Conservation (phyloP, 2,113 vertebrate species). For the Vulpes ferrilata region DNA sequence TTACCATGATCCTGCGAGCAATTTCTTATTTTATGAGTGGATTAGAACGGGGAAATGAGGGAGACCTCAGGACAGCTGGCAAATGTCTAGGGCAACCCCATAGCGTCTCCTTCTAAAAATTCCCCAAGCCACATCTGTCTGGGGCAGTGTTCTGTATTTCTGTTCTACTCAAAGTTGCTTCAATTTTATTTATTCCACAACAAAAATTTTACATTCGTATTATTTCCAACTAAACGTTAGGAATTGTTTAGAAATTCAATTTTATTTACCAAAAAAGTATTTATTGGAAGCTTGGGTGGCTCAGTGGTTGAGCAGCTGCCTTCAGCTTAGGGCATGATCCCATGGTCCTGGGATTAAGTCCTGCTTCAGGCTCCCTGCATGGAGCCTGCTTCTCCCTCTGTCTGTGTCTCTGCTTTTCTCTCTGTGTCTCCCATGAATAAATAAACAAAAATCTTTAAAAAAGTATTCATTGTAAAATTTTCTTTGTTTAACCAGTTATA, state of each 20-base stretch:
- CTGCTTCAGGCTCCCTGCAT: too few relatives aligned
- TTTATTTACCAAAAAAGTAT: too few relatives aligned
- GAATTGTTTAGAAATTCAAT: background rate
- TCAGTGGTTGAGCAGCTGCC: too few relatives aligned
- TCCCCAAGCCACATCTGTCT: background rate
- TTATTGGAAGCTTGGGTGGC: too few relatives aligned
- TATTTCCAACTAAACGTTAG: background rate
- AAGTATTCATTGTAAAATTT: background rate
- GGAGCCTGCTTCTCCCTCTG: too few relatives aligned
- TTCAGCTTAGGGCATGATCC: too few relatives aligned
- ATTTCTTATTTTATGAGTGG: accelerated
- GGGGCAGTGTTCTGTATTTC: background rate
- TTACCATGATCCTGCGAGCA: accelerated
- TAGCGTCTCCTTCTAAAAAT: accelerated
- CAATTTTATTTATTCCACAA: background rate
- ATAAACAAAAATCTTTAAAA: too few relatives aligned
- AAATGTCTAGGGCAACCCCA: too few relatives aligned
- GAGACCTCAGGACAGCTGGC: too few relatives aligned
- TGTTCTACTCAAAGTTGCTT: background rate
- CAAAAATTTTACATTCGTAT: background rate
- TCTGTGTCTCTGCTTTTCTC: too few relatives aligned
- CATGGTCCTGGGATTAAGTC: too few relatives aligned
- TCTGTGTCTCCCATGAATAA: too few relatives aligned
- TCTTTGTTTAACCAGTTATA: background rate
- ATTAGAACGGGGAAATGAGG: accelerated